A percentile compares a stretch with the other conserved stretches of the same genome.
Evolutionary conservation across 2,113 vertebrate species (phyloP).

Genomic region (Ptychochromis oligacanthus): DNA sequence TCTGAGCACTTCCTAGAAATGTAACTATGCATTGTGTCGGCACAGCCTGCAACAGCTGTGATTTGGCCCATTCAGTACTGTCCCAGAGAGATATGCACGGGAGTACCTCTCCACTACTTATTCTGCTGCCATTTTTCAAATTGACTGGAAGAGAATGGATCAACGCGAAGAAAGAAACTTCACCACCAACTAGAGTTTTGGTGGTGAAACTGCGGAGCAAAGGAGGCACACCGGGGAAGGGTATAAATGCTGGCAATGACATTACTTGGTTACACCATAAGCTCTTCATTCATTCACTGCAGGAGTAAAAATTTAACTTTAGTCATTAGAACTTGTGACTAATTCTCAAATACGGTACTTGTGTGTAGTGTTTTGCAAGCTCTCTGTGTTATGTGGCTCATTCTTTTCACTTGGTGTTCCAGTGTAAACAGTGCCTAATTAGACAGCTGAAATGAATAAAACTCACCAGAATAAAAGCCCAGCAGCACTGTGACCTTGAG

Average conservation of each 20-base stretch:
- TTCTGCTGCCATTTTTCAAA: too few species aligned
- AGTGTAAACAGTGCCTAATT: neutral
- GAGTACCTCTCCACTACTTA: too few species aligned
- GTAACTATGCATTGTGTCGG: neutral
- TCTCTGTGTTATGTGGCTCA: neutral
- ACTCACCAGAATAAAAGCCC: constrained; percentile 10
- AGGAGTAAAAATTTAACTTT: neutral
- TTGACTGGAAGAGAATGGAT: neutral
- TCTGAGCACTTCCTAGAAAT: neutral
- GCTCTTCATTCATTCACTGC: neutral
- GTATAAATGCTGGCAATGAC: too few species aligned
- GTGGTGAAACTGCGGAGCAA: neutral
- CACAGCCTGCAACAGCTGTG: neutral
- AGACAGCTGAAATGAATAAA: neutral
- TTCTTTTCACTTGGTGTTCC: neutral
- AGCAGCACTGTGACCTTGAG: constrained; percentile 13
- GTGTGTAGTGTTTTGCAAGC: neutral
- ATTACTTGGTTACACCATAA: too few species aligned
- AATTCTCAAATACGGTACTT: neutral
- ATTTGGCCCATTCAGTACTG: neutral
- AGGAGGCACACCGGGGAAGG: neutral
- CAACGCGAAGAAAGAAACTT: neutral
- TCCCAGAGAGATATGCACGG: too few species aligned
- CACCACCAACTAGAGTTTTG: neutral
- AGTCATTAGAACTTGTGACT: neutral